A percentile compares a stretch with the other conserved stretches of the same genome.
Conservation (phyloP, 2,797 vertebrate species). For the Telmatherina bonti region DNA sequence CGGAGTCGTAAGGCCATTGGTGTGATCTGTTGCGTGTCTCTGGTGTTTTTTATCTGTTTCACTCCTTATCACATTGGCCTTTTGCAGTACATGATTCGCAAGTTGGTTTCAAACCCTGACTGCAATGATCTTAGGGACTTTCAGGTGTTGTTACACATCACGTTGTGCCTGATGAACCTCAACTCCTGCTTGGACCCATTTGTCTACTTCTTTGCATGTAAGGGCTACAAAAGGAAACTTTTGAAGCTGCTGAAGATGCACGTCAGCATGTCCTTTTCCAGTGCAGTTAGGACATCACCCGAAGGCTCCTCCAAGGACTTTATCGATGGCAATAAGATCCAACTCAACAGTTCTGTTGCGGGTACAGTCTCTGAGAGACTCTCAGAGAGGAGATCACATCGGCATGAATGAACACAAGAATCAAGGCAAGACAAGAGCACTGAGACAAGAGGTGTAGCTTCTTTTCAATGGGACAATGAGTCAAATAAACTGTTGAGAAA, state of each 20-base stretch:
- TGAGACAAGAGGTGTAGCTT: not conserved
- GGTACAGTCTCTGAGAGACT: slow-evolving; percentile 33
- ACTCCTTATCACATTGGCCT: slow-evolving; percentile 94
- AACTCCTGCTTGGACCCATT: slow-evolving; percentile 97
- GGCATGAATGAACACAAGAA: slow-evolving; percentile 4
- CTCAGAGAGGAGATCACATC: slow-evolving; percentile 35
- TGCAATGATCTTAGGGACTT: slow-evolving; percentile 87
- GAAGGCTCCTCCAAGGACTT: slow-evolving; percentile 91
- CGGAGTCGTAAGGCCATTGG: slow-evolving; percentile 94
- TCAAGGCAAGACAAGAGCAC: not conserved
- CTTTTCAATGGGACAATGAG: not conserved
- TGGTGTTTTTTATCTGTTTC: slow-evolving; percentile 93
- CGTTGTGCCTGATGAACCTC: slow-evolving; percentile 95
- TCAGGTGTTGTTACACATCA: slow-evolving; percentile 93
- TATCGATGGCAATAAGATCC: slow-evolving; percentile 76
- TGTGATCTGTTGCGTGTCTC: slow-evolving; percentile 93
- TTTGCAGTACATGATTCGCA: slow-evolving; percentile 95
- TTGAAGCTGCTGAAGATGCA: slow-evolving; percentile 89
- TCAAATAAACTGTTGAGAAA: slow-evolving; percentile 5
- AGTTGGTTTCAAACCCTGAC: slow-evolving; percentile 78
- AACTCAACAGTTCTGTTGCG: slow-evolving; percentile 50
- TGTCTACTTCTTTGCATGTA: slow-evolving; percentile 98
- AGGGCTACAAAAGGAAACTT: slow-evolving; percentile 96
- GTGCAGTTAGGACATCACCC: slow-evolving; percentile 86
- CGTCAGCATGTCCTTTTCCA: slow-evolving; percentile 92